Percentiles rank a stretch among this genome's conserved stretches.
phyloP scores from a whole-genome alignment of 1,140 invertebrate species.

The Octopus sinensis region DNA sequence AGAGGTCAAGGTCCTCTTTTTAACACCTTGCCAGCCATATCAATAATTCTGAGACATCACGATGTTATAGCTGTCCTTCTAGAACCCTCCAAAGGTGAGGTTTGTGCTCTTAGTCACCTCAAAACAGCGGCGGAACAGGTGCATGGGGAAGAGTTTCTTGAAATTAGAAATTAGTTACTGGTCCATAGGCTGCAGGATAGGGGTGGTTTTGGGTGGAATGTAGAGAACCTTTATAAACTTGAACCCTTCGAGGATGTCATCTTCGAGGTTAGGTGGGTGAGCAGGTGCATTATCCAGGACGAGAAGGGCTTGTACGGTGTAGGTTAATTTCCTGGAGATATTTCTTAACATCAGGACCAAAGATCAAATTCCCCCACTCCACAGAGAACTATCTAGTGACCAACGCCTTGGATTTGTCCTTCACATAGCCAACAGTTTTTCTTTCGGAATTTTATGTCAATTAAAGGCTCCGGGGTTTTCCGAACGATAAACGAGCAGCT shows the following conservation, averaged over 20 bases:
- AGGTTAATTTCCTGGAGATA: not conserved
- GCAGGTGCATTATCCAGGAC: not conserved
- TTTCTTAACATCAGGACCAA: not conserved
- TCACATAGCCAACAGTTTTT: conserved; percentile 4
- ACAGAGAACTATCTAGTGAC: conserved; percentile 7
- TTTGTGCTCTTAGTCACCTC: conserved; percentile 4
- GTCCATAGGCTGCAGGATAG: conserved; percentile 6
- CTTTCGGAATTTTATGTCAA: conserved; percentile 1
- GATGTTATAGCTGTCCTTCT: conserved; percentile 3
- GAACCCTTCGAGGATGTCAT: conserved; percentile 1
- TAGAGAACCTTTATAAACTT: not conserved
- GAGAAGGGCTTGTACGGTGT: not conserved
- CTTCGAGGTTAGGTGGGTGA: not conserved
- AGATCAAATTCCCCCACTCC: not conserved
- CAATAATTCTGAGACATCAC: not conserved
- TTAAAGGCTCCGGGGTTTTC: conserved; percentile 7
- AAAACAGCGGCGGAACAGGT: not conserved
- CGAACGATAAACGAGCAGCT: conserved; percentile 1
- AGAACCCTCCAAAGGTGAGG: not conserved
- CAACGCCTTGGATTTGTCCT: conserved; percentile 3
- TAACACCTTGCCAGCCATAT: conserved; percentile 7
- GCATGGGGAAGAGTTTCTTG: not conserved
- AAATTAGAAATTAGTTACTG: conserved; percentile 8
- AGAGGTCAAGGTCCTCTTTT: conserved; percentile 2
- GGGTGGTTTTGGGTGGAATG: not conserved